phyloP scores from a whole-genome alignment of 23 tunicate species.

The Aplidium turbinatum region DNA sequence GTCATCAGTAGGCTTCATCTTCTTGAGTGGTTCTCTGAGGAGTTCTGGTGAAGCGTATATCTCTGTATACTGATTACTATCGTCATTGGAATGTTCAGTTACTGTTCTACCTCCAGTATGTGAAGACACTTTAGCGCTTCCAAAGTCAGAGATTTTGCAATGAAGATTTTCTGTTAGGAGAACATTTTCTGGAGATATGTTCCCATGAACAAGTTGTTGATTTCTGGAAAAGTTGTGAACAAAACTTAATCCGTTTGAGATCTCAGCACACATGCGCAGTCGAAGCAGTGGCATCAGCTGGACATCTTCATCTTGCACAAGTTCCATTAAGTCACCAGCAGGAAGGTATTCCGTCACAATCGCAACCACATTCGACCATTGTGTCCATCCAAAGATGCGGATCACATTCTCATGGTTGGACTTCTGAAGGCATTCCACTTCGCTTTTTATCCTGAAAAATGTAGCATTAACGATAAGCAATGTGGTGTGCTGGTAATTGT shows the following conservation, averaged over 20 bases:
- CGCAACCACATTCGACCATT: conserved; percentile 13
- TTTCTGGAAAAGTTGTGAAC: neutral
- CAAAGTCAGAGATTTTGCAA: conserved; percentile 26
- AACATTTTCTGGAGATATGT: conserved; percentile 17
- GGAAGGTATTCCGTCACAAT: conserved; percentile 18
- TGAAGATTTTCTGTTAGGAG: conserved; percentile 2
- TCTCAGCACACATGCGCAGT: conserved; percentile 11
- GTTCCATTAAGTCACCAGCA: conserved; percentile 9
- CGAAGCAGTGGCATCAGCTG: conserved; percentile 2
- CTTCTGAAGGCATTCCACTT: conserved; percentile 2
- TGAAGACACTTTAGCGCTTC: conserved; percentile 4
- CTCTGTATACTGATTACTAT: conserved; percentile 4
- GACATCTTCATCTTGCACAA: neutral
- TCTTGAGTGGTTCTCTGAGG: neutral
- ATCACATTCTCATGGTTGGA: conserved; percentile 24
- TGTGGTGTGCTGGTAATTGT: no score
- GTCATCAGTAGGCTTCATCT: conserved; percentile 3
- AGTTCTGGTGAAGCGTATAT: conserved; percentile 24
- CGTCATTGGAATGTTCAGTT: no score
- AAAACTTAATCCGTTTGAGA: conserved; percentile 23
- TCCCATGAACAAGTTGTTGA: conserved; percentile 10
- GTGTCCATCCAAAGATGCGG: conserved; percentile 21
- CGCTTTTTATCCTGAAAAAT: conserved; percentile 4
- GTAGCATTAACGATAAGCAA: no score
- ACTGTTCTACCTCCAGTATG: neutral